Percentiles rank a stretch among this genome's conserved stretches.
Conservation (phyloP, 2,888 invertebrate genomes). For the Torymus aiolomorphi region DNA sequence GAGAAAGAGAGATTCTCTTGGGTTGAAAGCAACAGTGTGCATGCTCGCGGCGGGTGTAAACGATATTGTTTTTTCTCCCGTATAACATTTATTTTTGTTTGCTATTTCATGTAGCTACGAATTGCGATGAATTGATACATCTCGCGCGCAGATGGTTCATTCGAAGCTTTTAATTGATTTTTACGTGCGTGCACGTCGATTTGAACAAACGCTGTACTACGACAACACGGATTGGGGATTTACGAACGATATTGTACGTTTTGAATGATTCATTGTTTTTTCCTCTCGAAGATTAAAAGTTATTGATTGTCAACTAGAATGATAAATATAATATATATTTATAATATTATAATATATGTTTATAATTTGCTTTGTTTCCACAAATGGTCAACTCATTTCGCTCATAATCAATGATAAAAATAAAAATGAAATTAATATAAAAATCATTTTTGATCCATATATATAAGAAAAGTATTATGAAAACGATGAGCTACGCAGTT, state of each 20-base stretch:
- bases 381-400: no score
- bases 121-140: constrained; percentile 49
- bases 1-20: constrained; percentile 14
- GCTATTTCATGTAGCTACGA: constrained; percentile 46
- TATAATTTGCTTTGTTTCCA: no score
- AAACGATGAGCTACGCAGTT: no score
- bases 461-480: no score
- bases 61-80: constrained; percentile 26
- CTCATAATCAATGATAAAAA: no score
- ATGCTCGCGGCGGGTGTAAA: constrained; percentile 15
- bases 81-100: constrained; percentile 40
- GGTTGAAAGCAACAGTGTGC: constrained; percentile 28
- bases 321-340: no score
- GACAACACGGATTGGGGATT: neutral
- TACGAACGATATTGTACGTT: neutral
- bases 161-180: constrained; percentile 52
- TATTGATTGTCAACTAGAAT: no score
- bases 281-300: neutral
- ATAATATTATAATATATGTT: no score
- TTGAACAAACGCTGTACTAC: neutral
- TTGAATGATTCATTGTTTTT: neutral
- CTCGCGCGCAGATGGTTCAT: constrained; percentile 33
- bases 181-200: constrained; percentile 11
- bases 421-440: no score
- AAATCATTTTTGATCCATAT: no score